Evolutionary conservation across 2,797 vertebrate genomes (phyloP), one percentile per base, ranked within the genome.

Genomic region (Microctenopoma stevenorrisi): DNA sequence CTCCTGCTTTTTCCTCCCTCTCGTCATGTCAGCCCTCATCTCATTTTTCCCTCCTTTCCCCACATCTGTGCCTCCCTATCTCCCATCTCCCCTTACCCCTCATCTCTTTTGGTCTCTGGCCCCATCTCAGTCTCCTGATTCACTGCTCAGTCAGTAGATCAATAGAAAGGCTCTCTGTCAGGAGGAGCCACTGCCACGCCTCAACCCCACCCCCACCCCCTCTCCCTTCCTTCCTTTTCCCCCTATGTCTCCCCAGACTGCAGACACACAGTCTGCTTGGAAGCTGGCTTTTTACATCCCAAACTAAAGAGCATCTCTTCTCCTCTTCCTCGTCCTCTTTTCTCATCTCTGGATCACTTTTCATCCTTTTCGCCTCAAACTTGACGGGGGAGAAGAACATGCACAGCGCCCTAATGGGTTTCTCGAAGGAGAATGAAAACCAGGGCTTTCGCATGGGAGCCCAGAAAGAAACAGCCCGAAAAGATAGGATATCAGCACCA

Each of bases 101-200:
- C 74, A 47, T 83, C 71, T 79, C 71, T 79, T 74, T 76, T 46
- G 82, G 81, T 80, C 64, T 72, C 66, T 63, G 72, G 79, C 69
- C 82, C 54, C 76, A 54, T 84, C 81, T 82, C 75, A 68, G 74
- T 71, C 65, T 83, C 88, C 81, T 89, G 90, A 91, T 91, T 89
- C 90, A 91, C 86, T 72, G 88, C 86, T 83, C 84, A 85, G 80
- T 84, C 84, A 64, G 77, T 62, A 64, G 88, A 91, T 94, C 92
- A 91, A 92, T 91, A 88, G 79, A 81, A 80, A 85, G 83, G 83
- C 81, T 86, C 81, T 83, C 68, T 86, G 86, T 90, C 82, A 90
- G 82, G 50, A 71, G 74, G 77, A 84, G 77, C 68, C 69, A 54
- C 72, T 42, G 33, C 62, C n/a, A 28, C 7, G 14, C 53, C 62